These are phyloP conservation scores for Caenorhabditis briggsae DNA, from an alignment of 1,140 invertebrate species.

Conservation along the genomic window DNA sequence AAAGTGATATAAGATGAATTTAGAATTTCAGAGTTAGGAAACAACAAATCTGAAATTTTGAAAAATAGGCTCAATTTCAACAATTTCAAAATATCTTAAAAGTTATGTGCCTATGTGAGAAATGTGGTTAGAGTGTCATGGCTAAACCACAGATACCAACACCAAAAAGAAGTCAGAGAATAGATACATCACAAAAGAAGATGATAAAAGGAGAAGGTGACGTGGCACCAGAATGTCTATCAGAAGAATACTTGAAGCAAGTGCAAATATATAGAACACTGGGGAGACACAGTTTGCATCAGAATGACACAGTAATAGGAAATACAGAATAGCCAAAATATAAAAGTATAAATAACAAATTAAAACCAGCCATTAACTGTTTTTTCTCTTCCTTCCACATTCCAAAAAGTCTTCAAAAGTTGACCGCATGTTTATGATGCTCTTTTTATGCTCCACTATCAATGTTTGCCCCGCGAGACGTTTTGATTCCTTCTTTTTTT, in stretches of 20 bases:
- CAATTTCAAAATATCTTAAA: too few relatives aligned
- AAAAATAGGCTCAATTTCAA: too few relatives aligned
- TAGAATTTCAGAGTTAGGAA: not conserved
- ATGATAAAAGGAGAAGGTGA: constrained; percentile 16
- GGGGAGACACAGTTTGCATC: not conserved
- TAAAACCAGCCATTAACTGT: not conserved
- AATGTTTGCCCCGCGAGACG: not conserved
- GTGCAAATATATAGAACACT: not conserved
- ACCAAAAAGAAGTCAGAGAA: not conserved
- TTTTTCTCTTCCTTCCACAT: not conserved
- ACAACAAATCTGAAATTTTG: not conserved
- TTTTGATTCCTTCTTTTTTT: constrained; percentile 7
- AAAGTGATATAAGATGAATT: not conserved
- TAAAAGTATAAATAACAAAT: not conserved
- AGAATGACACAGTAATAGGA: constrained; percentile 40
- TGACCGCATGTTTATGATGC: constrained; percentile 27
- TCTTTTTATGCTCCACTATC: not conserved
- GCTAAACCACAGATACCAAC: not conserved
- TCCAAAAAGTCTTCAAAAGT: constrained; percentile 42
- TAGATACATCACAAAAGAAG: constrained; percentile 1
- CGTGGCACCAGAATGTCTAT: constrained; percentile 52
- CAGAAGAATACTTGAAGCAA: not conserved
- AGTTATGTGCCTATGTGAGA: not conserved
- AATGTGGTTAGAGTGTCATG: not conserved
- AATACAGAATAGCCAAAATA: not conserved